Base-by-base conservation (phyloP, 2,888 invertebrate species). In the Smittia aterrima region DNA sequence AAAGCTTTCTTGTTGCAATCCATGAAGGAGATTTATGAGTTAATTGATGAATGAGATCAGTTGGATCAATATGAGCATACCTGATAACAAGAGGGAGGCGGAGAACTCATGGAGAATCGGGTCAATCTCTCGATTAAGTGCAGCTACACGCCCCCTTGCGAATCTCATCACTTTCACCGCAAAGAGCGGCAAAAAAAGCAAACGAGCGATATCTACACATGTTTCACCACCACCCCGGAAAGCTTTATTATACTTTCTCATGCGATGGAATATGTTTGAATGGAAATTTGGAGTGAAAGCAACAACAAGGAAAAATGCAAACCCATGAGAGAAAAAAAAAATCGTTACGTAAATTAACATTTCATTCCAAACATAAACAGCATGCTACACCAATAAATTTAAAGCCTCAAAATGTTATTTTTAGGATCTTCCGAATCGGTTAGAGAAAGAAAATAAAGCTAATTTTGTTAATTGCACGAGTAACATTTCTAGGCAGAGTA, bases 341-440 rank as follows among this genome's bases (percentile, higher is more conserved):
- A 47, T 2, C 47, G 20, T 58, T 58, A 58, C 18, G 58, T 58
- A 18, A 22, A 24, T 58, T 58, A 4, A 58, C 58, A 58, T 22
- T 58, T 58, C 58, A 58, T 22, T 58, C 24, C 9, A 58, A 58
- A 11, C 11, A 47, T 11, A n/a, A 47, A n/a, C 47, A 47, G 16
- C 47, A 47, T 47, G 47, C 47, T 47, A 47, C 47, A 47, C 47
- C n/a, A 32, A 47, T 47, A 47, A 47, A 47, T 47, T 47, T n/a
- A 47, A 16, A 47, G 47, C 47, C 47, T 47, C 47, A 11, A 2
- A 47, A 13, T n/a, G 16, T n/a, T 47, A 47, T 47, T 32, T 32
- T 32, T 32, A 11, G 11, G 11, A 47, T 47, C 47, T 13, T 47
- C 16, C 2, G 47, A 47, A 47, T 47, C 11, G 2, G 16, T 11